Percentiles rank a stretch among this genome's conserved stretches.
phyloP scores from a whole-genome alignment of 2,113 vertebrate species.

The Etheostoma spectabile region DNA sequence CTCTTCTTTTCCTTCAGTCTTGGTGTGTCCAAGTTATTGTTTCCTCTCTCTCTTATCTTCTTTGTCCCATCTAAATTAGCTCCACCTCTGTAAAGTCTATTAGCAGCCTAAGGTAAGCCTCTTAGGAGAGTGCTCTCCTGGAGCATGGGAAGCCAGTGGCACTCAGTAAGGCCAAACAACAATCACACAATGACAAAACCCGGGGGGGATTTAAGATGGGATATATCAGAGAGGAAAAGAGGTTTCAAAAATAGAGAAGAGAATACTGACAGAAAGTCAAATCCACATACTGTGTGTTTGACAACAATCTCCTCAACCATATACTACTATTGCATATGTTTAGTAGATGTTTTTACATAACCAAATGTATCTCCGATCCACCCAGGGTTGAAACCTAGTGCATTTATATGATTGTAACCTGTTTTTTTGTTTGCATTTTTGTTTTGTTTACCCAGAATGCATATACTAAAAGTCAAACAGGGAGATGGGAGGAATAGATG shows the following conservation, averaged over 20 bases:
- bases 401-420: too few species aligned
- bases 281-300: background rate
- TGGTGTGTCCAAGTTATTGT: slow-evolving; percentile 18
- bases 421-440: too few species aligned
- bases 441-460: background rate
- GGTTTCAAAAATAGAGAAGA: slow-evolving; percentile 25
- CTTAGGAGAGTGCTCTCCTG: slow-evolving; percentile 71
- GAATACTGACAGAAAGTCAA: slow-evolving; percentile 24
- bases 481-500: background rate
- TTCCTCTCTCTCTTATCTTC: slow-evolving; percentile 34
- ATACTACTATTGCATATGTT: background rate
- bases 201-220: slow-evolving; percentile 41
- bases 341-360: background rate
- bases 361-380: background rate
- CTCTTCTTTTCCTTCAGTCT: background rate
- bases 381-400: background rate
- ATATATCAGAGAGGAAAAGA: slow-evolving; percentile 42
- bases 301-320: background rate
- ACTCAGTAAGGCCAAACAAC: slow-evolving; percentile 48
- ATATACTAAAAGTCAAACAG: background rate
- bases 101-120: slow-evolving; percentile 80
- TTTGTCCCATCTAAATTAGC: slow-evolving; percentile 72
- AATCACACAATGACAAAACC: slow-evolving; percentile 52
- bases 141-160: slow-evolving; percentile 53
- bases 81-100: slow-evolving; percentile 77